phyloP scores from a whole-genome alignment of 2,113 vertebrate genomes.

The Lamprotornis superbus region DNA sequence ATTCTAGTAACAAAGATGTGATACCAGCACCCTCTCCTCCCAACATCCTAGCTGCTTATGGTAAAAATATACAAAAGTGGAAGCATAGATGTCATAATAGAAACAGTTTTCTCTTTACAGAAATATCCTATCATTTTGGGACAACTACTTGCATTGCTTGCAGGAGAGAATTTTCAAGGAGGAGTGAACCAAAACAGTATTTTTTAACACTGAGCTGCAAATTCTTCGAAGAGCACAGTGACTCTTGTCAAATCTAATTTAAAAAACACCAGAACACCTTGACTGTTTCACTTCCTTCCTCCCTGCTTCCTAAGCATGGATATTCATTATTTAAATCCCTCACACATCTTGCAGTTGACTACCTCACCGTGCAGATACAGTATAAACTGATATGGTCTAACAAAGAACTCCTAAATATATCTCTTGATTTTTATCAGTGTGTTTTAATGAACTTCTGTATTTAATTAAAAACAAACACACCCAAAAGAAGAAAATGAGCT shows the following conservation, averaged over 20 bases:
- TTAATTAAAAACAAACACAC: slow-evolving; percentile 16
- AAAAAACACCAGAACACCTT: neutral
- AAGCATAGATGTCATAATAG: neutral
- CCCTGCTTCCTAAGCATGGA: neutral
- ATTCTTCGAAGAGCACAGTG: neutral
- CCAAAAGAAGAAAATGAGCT: neutral
- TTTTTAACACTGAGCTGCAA: neutral
- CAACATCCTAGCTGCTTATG: neutral
- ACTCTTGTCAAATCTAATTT: neutral
- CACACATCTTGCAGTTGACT: neutral
- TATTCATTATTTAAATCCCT: neutral
- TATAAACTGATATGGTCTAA: neutral
- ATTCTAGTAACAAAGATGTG: slow-evolving; percentile 79
- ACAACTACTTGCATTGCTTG: neutral
- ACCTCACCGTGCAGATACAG: neutral
- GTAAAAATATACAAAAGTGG: neutral
- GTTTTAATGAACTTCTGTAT: neutral
- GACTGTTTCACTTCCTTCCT: neutral
- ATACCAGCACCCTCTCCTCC: neutral
- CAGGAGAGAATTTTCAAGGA: neutral
- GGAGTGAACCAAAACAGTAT: neutral
- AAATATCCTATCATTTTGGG: neutral
- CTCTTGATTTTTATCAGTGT: neutral
- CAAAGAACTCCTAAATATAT: neutral
- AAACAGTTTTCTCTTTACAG: neutral